Evolutionary conservation across 2,888 invertebrate genomes (phyloP), one percentile per base, ranked within the genome.

Genomic region (Papilio protenor): DNA sequence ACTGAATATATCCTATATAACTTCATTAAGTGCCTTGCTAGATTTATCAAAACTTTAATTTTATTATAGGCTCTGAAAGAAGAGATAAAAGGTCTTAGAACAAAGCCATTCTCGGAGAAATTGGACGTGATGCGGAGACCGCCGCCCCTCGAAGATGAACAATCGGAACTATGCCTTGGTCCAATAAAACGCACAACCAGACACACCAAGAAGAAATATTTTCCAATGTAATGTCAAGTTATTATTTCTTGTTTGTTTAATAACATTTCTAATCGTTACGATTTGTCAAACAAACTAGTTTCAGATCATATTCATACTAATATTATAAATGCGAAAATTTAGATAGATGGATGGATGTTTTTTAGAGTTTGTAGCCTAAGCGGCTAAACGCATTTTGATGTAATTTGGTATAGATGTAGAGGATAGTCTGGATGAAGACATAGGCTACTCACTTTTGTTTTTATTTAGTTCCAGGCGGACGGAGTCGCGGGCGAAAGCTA

Each of bases 161-260:
- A 82, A 1, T 90, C 93, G 0, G 85, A 88, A 8, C 27, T 85
- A 87, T 75, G 85, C 92, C 23, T 85, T 85, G 72, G 84, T 87
- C 45, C 66, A 85, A 82, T 87, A 1, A 90, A 89, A 2, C 84
- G 87, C 1, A 73, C 81, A 16, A 78, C 79, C 2, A 82, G 82
- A 64, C 81, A 80, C 1, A 78, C 75, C 1, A 84, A 79, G 23
- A 86, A 81, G 75, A 92, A 91, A 83, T 94, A 94, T 82, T 94
- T 94, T 77, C 94, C 94, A 0, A 91, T 91, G 94, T 94, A 81
- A 84, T 88, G 85, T n/a, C 12, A 61, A n/a, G 6, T 5, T 8
- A 6, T 64, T 40, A 66, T 11, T 11, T 23, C 23, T 59, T 21
- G 0, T 23, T 59, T 14, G 23, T 23, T 10, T 23, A 59, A 47